phyloP scores from a whole-genome alignment of 2,888 invertebrate species.

The Congeria kusceri region DNA sequence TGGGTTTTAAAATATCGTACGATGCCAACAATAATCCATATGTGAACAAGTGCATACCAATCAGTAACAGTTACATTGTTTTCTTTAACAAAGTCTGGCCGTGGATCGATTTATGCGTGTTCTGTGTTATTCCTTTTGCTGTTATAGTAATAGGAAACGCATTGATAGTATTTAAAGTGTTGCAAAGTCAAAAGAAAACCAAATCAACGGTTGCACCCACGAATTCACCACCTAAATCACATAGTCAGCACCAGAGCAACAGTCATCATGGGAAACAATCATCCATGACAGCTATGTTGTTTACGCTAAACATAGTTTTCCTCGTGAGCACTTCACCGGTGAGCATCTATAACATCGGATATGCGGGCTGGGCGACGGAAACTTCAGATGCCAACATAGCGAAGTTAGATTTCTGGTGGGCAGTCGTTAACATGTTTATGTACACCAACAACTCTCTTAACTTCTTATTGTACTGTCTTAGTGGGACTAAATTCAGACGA shows the following conservation, averaged over 20 bases:
- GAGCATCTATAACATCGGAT: conserved; percentile 65
- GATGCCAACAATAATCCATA: conserved; percentile 18
- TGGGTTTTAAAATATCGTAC: conserved; percentile 34
- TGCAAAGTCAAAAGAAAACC: conserved; percentile 52
- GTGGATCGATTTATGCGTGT: conserved; percentile 76
- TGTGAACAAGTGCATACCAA: conserved; percentile 42
- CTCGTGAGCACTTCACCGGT: conserved; percentile 72
- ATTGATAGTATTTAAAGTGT: conserved; percentile 69
- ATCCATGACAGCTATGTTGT: conserved; percentile 73
- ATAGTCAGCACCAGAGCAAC: no score
- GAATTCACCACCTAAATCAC: not conserved
- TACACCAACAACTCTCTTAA: conserved; percentile 76
- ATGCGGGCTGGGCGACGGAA: conserved; percentile 49
- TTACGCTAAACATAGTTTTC: conserved; percentile 71
- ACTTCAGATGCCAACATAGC: conserved; percentile 20
- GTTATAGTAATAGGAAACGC: conserved; percentile 65
- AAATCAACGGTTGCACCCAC: conserved; percentile 16
- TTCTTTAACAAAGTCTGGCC: conserved; percentile 71
- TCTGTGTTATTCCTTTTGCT: conserved; percentile 48
- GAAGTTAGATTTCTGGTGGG: conserved; percentile 59
- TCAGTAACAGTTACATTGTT: conserved; percentile 43
- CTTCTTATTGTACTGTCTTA: conserved; percentile 75
- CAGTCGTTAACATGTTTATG: conserved; percentile 71
- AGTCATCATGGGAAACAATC: conserved; percentile 39
- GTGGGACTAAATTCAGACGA: conserved; percentile 72